Base-by-base conservation (phyloP, 2,113 vertebrate species). In the Paralichthys olivaceus region DNA sequence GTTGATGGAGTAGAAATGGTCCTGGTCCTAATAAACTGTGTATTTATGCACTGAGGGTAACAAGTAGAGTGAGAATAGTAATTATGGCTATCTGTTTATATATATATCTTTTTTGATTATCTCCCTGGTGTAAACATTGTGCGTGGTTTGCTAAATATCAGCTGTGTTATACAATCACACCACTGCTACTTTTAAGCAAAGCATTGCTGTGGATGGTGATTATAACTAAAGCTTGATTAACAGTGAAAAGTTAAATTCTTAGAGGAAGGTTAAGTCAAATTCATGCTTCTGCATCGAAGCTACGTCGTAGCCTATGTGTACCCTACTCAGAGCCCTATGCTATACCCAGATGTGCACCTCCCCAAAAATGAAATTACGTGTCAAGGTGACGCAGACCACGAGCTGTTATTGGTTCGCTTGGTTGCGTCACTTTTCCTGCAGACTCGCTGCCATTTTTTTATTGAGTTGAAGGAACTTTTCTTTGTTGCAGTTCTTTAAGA, bases 31-130 rank as follows among this genome's bases (percentile, higher is more conserved):
- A 85, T 80, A 82, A 85, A 81, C 61, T 32, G 53, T 80, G 67
- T 83, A 69, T 88, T 88, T 82, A 87, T 79, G 75, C 70, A 64
- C 69, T 78, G 61, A 65, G 71, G 70, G 58, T 81, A 80, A 75
- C 81, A 69, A 79, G 77, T 64, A 74, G 74, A 80, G 71, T 72
- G 80, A 71, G 64, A 79, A 62, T 61, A 64, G 83, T 77, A 61
- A 85, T 87, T 79, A 80, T 77, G 80, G 77, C 62, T 65, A 55
- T 58, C 60, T 72, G 40, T 82, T 61, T 90, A 40, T 40, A 40
- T 3, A 63, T 70, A 67, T 72, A 75, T 70, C 77, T 83, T 81
- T 28, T 51, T 51, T 58, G 26, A 79, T 73, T 83, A 65, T 69
- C 62, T 77, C 70, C 54, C 34, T 80, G 72, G 25, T 80, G 75